Percentiles rank a stretch among this genome's conserved stretches.
Evolutionary conservation across 2,113 vertebrate genomes (phyloP).

Genomic region (Tricholaema leucomelas): DNA sequence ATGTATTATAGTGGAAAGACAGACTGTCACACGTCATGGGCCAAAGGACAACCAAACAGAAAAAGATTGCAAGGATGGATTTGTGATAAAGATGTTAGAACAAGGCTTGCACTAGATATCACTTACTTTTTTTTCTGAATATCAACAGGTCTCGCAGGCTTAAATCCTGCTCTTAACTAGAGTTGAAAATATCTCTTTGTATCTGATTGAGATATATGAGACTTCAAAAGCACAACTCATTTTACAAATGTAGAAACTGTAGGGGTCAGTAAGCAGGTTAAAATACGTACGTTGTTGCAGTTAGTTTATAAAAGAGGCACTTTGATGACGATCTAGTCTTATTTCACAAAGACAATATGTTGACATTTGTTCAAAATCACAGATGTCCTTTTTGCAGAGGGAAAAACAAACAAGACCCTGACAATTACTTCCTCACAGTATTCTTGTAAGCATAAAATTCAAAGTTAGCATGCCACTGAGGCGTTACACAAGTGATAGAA

Average conservation of each 20-base stretch:
- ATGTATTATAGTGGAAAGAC: not conserved
- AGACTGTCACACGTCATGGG: not conserved
- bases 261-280: not conserved
- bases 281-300: not conserved
- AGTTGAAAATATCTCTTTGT: not conserved
- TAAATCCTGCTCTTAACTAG: not conserved
- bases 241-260: not conserved
- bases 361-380: not conserved
- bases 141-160: not conserved
- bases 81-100: not conserved
- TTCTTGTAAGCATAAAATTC: not conserved
- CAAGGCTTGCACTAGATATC: not conserved
- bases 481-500: not conserved
- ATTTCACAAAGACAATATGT: not conserved
- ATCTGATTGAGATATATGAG: not conserved
- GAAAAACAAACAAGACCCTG: accelerated
- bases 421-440: not conserved
- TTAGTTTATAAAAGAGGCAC: not conserved
- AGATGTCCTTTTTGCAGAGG: not conserved
- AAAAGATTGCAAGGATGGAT: not conserved
- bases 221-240: not conserved
- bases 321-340: not conserved
- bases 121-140: not conserved
- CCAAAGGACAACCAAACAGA: not conserved
- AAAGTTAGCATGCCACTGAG: not conserved